Evolutionary conservation across 1,140 invertebrate species (phyloP), one percentile per base, ranked within the genome.

Genomic region (Halyomorpha halys): DNA sequence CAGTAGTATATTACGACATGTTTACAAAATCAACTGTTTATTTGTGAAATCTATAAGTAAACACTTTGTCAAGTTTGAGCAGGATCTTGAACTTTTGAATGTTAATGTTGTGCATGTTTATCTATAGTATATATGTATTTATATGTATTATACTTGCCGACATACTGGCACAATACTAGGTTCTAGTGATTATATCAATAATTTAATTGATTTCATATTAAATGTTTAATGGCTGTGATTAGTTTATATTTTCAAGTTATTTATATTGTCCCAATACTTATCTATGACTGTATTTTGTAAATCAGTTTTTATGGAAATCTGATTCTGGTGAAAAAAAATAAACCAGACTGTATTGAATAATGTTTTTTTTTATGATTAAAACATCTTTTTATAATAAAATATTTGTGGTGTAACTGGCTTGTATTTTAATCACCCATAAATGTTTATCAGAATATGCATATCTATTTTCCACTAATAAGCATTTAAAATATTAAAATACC

Each of bases 341-440:
- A 21, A 21, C 53, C 53, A 56, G 53, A 56, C 53, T 56, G 53
- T 56, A 23, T 23, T 56, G 9, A 18, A 56, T 23, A 56, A 56
- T 25, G 53, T 56, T 56, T 56, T 56, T n/a, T n/a, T 56, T 56
- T 23, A 21, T 23, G 21, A 11, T 56, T 56, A 56, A 56, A 23
- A 56, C 18, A 23, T 56, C 53, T 56, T 56, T 56, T 56, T 56
- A 56, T 21, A 56, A 56, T 56, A 56, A 56, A 56, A 25, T 56
- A 56, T 56, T 56, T 56, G 27, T 56, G 53, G 23, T 56, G 19
- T 56, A 25, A 56, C 14, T 25, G 2, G n/a, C 6, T 49, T 18
- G 19, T 39, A 13, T 39, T 39, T 39, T 39, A 11, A 39, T 39
- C 34, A 6, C 34, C 5, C 13, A 30, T 30, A 30, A 30, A 30